Base-by-base conservation (phyloP, 2,797 vertebrate species). In the Muscicapa striata region DNA sequence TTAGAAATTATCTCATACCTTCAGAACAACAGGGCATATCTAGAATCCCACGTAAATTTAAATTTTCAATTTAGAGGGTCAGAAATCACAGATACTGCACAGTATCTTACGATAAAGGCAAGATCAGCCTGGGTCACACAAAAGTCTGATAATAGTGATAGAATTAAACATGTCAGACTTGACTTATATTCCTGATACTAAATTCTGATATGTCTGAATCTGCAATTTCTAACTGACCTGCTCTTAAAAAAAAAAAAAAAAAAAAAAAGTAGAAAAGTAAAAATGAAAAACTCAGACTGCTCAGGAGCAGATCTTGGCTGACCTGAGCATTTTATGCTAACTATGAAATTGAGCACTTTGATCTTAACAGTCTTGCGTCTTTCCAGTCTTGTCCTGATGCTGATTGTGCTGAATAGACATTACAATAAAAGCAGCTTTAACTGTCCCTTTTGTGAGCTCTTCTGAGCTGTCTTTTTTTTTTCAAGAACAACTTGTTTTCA, bases 61-160 rank as follows among this genome's bases (percentile, higher is more conserved):
- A 69, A 45, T 81, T 51, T 46, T 38, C 32, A 78, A 0, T 82
- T 30, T 85, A 23, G 36, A 49, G 51, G 29, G 77, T 87, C 83
- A 67, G 38, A 63, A 94, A 30, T 70, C 62, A 57, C 10, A 86
- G 38, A 2, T 51, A 13, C 2, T 76, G 17, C 32, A 8, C 5
- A 32, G 22, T 41, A 15, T 55, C 0, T 66, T 58, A 32, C 0
- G 2, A 27, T 66, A 41, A 63, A 76, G 52, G 15, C 21, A 32
- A 43, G 52, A 58, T 32, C 24, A 76, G 49, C 51, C 51, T 57
- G 29, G 72, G 40, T 81, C 62, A 61, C 15, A 2, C 36, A 27
- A 4, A 51, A 73, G 15, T 48, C 86, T 81, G 13, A 11, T 61
- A 15, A 32, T 48, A 46, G 12, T 46, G 3, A 40, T 52, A 62